Conservation (phyloP, 1,140 invertebrate species). For the Ctenoplectra terminalis region DNA sequence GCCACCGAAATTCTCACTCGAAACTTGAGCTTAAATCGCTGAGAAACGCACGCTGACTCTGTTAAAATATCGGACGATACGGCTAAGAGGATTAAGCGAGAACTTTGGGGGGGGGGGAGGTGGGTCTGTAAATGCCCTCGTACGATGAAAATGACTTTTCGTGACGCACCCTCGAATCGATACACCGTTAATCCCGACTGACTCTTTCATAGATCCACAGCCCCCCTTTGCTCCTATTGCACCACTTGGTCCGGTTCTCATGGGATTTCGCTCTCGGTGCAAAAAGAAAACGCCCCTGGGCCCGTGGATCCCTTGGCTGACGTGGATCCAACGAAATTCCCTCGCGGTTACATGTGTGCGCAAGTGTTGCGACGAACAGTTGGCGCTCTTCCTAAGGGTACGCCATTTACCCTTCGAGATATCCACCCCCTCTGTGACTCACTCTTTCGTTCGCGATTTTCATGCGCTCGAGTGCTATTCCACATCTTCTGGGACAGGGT, state of each 20-base stretch:
- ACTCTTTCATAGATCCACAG: conserved; percentile 44
- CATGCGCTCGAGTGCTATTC: background rate
- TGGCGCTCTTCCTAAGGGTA: conserved; percentile 52
- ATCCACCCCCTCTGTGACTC: conserved; percentile 61
- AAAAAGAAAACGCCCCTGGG: conserved; percentile 40
- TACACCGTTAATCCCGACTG: conserved; percentile 56
- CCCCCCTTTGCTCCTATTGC: conserved; percentile 27
- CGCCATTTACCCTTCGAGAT: conserved; percentile 51
- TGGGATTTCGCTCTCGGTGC: conserved; percentile 61
- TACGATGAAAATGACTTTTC: conserved; percentile 53
- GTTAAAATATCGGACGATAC: background rate
- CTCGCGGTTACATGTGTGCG: conserved; percentile 78
- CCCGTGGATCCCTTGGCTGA: conserved; percentile 30
- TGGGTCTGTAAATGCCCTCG: conserved; percentile 1
- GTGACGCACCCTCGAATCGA: conserved; percentile 56
- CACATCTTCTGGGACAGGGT: conserved; percentile 20
- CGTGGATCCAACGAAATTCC: conserved; percentile 72
- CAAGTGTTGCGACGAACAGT: conserved; percentile 66
- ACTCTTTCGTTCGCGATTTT: conserved; percentile 38
- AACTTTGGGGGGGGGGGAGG: background rate
- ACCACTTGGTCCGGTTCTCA: conserved; percentile 76
- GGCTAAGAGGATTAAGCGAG: conserved; percentile 21
- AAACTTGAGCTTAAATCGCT: background rate
- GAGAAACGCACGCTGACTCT: background rate
- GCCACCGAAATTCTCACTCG: conserved; percentile 29